Conservation (phyloP, 2,888 invertebrate genomes). For the Trilocha varians region DNA sequence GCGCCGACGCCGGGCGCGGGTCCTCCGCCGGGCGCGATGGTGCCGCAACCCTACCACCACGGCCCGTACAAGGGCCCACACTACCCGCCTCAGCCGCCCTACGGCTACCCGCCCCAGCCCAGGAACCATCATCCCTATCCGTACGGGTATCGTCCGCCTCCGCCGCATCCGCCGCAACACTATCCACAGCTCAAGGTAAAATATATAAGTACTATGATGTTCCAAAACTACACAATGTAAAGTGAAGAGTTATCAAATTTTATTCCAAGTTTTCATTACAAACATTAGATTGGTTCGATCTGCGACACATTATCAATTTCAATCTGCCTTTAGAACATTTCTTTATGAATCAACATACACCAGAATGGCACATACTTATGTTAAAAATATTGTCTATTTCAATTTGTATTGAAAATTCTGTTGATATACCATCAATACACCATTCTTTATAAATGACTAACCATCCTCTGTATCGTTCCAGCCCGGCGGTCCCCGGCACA, state of each 20-base stretch:
- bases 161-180: conserved; percentile 59
- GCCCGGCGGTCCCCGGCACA: conserved; percentile 65
- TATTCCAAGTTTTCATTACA: no score
- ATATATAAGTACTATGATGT: conserved; percentile 19
- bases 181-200: conserved; percentile 58
- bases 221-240: not conserved
- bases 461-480: no score
- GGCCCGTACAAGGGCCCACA: conserved; percentile 57
- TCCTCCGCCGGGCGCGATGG: conserved; percentile 55
- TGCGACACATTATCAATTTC: no score
- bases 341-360: no score
- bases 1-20: conserved; percentile 39
- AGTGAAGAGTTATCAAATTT: not conserved
- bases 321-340: no score
- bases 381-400: no score
- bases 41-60: conserved; percentile 60
- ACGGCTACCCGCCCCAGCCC: conserved; percentile 53
- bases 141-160: conserved; percentile 58
- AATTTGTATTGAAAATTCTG: no score
- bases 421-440: no score
- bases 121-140: conserved; percentile 67
- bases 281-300: no score
- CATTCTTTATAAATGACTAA: no score
- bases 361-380: no score
- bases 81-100: conserved; percentile 63